Conservation (phyloP, 2,113 vertebrate genomes). For the Hyperoodon ampullatus region DNA sequence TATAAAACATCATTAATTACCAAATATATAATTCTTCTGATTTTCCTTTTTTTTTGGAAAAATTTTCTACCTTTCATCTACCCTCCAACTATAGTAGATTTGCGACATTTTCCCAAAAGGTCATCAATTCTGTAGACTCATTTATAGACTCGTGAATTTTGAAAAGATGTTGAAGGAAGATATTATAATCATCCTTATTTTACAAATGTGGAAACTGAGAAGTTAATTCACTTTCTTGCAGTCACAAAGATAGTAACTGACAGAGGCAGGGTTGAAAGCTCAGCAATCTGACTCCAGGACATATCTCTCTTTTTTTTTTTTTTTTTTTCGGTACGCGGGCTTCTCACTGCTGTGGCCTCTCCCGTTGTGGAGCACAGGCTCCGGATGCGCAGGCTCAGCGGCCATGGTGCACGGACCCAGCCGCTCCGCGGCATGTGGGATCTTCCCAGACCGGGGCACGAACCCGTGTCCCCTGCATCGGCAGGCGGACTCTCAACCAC, state of each 20-base stretch:
- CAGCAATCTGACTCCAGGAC: not conserved
- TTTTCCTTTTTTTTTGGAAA: not conserved
- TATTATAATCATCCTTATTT: not conserved
- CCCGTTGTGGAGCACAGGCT: too few relatives aligned
- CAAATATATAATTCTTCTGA: not conserved
- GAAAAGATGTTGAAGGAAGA: not conserved
- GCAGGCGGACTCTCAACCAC: too few relatives aligned
- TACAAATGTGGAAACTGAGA: not conserved
- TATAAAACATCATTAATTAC: not conserved
- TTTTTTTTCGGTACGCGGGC: too few relatives aligned
- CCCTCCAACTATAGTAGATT: not conserved
- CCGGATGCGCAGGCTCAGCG: too few relatives aligned
- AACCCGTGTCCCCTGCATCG: too few relatives aligned
- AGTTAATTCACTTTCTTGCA: not conserved
- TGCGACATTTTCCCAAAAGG: not conserved
- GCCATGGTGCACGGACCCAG: too few relatives aligned
- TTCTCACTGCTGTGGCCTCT: too few relatives aligned
- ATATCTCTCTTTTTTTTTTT: not conserved
- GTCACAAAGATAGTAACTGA: not conserved
- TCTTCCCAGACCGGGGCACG: too few relatives aligned
- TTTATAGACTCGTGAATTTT: not conserved
- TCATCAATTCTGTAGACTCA: not conserved
- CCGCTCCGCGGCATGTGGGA: too few relatives aligned
- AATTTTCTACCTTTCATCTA: not conserved
- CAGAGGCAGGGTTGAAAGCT: not conserved